Evolutionary conservation across 2,888 invertebrate species (phyloP).

Genomic region (Polymixis flavicincta): DNA sequence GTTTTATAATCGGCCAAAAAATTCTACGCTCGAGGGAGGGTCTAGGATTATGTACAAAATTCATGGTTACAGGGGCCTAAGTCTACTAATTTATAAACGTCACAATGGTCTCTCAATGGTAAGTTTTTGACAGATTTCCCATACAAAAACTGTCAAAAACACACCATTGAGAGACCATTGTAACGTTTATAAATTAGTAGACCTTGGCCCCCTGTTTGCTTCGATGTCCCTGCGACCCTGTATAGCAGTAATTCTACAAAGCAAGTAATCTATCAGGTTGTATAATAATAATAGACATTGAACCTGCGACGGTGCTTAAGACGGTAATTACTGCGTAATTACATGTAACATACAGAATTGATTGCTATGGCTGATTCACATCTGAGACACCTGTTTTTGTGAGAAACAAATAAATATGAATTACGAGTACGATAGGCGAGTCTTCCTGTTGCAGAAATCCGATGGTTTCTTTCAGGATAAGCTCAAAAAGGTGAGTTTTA

Average conservation of each 20-base stretch:
- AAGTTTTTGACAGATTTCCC: too few species aligned
- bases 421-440: neutral
- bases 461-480: neutral
- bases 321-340: slow-evolving; percentile 55
- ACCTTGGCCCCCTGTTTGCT: too few species aligned
- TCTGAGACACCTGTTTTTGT: slow-evolving; percentile 28
- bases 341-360: slow-evolving; percentile 42
- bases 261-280: slow-evolving; percentile 22
- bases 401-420: slow-evolving; percentile 26
- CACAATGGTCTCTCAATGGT: too few species aligned
- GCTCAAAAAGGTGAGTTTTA: neutral
- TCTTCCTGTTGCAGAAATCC: neutral
- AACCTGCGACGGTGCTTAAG: slow-evolving; percentile 33
- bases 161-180: too few species aligned
- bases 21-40: too few species aligned
- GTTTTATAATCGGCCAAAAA: too few species aligned
- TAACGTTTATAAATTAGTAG: too few species aligned
- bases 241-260: slow-evolving; percentile 28
- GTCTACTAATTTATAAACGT: too few species aligned
- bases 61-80: too few species aligned
- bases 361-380: slow-evolving; percentile 42
- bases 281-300: slow-evolving; percentile 54
- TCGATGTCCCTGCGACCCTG: neutral
- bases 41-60: too few species aligned
- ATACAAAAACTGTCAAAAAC: too few species aligned